Evolutionary conservation across 2,113 vertebrate genomes (phyloP).

Genomic region (Casuarius casuarius): DNA sequence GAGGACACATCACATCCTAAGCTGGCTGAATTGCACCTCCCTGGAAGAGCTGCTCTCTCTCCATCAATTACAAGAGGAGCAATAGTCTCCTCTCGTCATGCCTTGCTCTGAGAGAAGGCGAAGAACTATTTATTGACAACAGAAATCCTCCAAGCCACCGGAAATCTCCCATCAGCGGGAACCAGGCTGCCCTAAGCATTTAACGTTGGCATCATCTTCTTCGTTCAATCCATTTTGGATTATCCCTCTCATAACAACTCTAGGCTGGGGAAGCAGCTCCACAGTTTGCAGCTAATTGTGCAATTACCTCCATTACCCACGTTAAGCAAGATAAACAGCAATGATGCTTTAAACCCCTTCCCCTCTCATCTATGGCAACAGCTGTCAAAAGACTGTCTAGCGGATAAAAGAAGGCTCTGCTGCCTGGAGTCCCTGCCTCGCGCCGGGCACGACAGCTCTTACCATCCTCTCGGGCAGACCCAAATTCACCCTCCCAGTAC

Average conservation of each 20-base stretch:
- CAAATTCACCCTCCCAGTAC: accelerated
- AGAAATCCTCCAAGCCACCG: background rate
- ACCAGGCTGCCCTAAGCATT: background rate
- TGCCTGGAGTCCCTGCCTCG: accelerated
- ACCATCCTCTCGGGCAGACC: background rate
- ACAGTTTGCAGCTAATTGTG: background rate
- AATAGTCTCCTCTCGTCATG: background rate
- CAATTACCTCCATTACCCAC: background rate
- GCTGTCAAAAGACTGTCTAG: background rate
- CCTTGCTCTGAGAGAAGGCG: accelerated
- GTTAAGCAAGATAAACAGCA: background rate
- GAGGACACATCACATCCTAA: background rate
- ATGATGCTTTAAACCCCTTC: background rate
- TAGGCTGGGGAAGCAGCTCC: accelerated
- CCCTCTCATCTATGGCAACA: background rate
- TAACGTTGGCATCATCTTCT: background rate
- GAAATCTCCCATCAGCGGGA: background rate
- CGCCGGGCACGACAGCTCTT: background rate
- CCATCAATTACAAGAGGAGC: background rate
- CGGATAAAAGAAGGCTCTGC: accelerated
- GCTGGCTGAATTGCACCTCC: background rate
- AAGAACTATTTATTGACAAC: background rate
- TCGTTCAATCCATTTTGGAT: background rate
- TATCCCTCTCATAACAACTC: background rate
- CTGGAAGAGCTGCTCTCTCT: background rate